These are phyloP conservation scores for Anodontia alba DNA, from an alignment of 2,888 invertebrate species.

Conservation along the genomic window DNA sequence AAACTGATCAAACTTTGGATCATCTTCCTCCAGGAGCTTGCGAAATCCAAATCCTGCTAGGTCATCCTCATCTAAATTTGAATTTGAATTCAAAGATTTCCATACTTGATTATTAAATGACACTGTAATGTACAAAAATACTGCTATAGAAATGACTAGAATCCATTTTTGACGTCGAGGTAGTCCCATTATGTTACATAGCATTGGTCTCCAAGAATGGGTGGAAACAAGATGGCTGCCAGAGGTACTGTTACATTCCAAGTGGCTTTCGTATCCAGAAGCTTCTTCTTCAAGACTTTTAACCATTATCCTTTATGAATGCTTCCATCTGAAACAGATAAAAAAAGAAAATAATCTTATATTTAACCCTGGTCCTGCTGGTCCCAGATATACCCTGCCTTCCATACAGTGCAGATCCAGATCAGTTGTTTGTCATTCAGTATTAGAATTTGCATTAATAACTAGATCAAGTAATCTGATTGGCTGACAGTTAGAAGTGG, in stretches of 20 bases:
- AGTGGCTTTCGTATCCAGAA: neutral
- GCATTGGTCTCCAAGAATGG: neutral
- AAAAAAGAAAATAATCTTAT: neutral
- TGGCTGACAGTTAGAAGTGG: too few relatives aligned
- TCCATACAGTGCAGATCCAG: too few relatives aligned
- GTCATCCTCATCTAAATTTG: conserved; percentile 41
- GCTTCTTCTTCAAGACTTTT: neutral
- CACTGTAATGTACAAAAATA: conserved; percentile 63
- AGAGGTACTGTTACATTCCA: too few relatives aligned
- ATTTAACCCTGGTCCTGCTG: too few relatives aligned
- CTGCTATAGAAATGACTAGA: conserved; percentile 45
- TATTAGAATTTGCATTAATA: too few relatives aligned
- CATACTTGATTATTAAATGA: conserved; percentile 64
- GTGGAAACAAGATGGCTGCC: neutral
- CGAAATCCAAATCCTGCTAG: conserved; percentile 62
- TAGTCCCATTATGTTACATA: conserved; percentile 38
- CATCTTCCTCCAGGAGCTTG: conserved; percentile 68
- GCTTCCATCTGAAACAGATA: conserved; percentile 12
- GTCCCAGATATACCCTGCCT: too few relatives aligned
- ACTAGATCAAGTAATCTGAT: too few relatives aligned
- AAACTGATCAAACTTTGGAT: conserved; percentile 49
- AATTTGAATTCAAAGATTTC: conserved; percentile 57
- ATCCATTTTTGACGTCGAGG: conserved; percentile 62
- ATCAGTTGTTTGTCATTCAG: too few relatives aligned
- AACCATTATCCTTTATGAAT: conserved; percentile 8